Conservation (phyloP, 2,888 invertebrate species). For the Drosophila testacea region DNA sequence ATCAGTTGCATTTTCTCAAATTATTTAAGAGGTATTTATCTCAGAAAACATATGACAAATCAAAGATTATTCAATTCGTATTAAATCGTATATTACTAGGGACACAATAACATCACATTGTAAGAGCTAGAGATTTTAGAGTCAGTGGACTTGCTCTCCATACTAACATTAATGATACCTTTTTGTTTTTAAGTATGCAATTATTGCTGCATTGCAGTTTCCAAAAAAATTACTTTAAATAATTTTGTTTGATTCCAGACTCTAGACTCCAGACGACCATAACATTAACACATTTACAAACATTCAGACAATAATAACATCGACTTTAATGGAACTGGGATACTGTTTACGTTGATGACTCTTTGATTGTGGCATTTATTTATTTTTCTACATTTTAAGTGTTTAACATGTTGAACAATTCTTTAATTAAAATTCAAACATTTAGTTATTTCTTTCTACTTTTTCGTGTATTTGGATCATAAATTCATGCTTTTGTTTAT, state of each 20-base stretch:
- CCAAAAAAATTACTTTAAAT: background rate
- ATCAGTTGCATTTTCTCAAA: slow-evolving; percentile 12
- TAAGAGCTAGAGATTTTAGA: no score
- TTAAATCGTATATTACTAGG: background rate
- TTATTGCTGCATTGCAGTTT: no score
- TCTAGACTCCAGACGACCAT: background rate
- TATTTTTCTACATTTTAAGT: background rate
- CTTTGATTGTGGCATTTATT: background rate
- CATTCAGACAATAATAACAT: slow-evolving; percentile 7
- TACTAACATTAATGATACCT: no score
- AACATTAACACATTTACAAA: slow-evolving; percentile 1
- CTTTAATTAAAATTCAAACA: background rate
- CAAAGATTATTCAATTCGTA: background rate
- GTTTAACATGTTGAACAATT: background rate
- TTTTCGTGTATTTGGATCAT: background rate
- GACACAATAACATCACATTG: no score
- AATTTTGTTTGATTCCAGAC: background rate
- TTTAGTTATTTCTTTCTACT: no score
- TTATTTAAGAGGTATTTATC: slow-evolving; percentile 6
- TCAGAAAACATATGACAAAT: background rate
- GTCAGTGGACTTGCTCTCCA: no score
- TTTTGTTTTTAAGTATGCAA: no score
- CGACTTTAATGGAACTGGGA: slow-evolving; percentile 4
- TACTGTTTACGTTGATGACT: background rate
- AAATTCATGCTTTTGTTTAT: slow-evolving; percentile 10